Percentiles rank a stretch among this genome's conserved stretches.
phyloP scores from a whole-genome alignment of 2,113 vertebrate species.

The Gambusia affinis region DNA sequence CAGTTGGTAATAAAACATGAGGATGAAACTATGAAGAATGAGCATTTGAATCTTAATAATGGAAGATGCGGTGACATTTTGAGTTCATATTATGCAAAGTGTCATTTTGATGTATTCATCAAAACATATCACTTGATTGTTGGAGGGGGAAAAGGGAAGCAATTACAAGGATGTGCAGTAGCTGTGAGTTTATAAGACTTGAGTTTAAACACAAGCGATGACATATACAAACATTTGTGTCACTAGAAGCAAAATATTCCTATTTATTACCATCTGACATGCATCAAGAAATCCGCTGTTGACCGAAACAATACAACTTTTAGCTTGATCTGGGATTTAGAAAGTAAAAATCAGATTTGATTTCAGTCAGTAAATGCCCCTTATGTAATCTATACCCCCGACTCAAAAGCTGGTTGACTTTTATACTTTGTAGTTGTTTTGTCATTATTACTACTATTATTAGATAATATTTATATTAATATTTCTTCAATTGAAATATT shows the following conservation, averaged over 20 bases:
- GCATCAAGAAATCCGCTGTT: neutral
- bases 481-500: no score
- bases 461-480: no score
- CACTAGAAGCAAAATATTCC: neutral
- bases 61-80: neutral
- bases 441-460: no score
- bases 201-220: neutral
- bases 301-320: neutral
- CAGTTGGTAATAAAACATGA: neutral
- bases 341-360: neutral
- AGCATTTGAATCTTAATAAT: neutral
- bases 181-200: neutral
- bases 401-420: no score
- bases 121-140: neutral
- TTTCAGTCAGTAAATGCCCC: neutral
- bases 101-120: neutral
- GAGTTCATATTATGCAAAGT: neutral
- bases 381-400: neutral
- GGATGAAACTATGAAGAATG: neutral
- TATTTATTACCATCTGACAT: neutral
- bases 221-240: neutral
- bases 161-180: neutral
- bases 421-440: no score
- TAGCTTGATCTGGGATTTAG: neutral
- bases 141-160: neutral